Base-by-base conservation (phyloP, 2,888 invertebrate species). In the Cantharis rustica region DNA sequence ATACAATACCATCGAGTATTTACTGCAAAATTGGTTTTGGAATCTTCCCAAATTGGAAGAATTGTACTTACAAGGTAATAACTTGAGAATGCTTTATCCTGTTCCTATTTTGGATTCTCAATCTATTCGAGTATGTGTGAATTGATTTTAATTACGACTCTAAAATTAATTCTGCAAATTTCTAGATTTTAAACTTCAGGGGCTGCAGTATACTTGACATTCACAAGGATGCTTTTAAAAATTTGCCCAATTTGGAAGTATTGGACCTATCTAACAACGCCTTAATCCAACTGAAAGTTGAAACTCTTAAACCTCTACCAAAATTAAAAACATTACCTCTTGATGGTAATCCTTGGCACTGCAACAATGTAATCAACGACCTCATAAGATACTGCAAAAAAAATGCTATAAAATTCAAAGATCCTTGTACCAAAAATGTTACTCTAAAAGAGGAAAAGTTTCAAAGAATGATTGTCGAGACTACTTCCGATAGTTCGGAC, bases 221-320 rank as follows among this genome's bases (percentile, higher is more conserved):
- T 68, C 89, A 90, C 5, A 86, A 88, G 0, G 86, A 90, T 68
- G 82, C 91, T 10, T 91, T 93, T 77, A 88, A 86, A 10, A 88
- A 90, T 70, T 75, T 93, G 68, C 91, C 92, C 0, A 90, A 90
- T 79, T 84, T 93, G 17, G 88, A 88, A 70, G 89, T 89, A 71
- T 82, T 93, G 72, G 92, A 93, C 84, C 83, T 93, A 72, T 91
- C 92, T 16, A 90, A 91, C 80, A 93, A 93, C 83, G 91, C 91
- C 79, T 86, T 93, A 79, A 88, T 91, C 13, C 89, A 90, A 4
- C 78, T 93, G 0, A 89, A 87, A 71, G 82, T 88, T 0, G 89
- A 89, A 20, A 88, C 90, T 0, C 86, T 93, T 4, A 84, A 88
- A 72, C 88, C 89, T 0, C 82, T 93, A 64, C 85, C 85, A 1